Evolutionary conservation across 2,113 vertebrate genomes (phyloP), one percentile per base, ranked within the genome.

Genomic region (Siniperca chuatsi): DNA sequence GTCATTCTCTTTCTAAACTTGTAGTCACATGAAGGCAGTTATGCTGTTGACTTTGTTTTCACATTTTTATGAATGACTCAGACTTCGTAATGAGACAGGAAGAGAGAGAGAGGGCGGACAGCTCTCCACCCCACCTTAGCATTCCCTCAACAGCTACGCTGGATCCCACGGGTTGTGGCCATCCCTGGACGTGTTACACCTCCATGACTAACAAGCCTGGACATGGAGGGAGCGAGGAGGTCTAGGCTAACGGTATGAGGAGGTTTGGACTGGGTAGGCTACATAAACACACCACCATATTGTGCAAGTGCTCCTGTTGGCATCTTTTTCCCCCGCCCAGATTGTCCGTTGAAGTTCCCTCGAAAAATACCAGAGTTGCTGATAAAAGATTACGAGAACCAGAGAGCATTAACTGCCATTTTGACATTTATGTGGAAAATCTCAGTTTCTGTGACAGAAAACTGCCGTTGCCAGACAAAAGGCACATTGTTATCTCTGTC

Each of bases 11-110:
- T 15, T 44, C 57, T 74, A 72, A 62, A 84, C 90, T 73, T 93
- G 92, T 86, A 76, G 76, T 80, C 89, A 91, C 91, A 91, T 61
- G 89, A 90, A 84, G 57, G 25, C 77, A 13, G 67, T 67, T 79
- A 16, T 35, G 76, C 37, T 78, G 87, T 83, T 76, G 75, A 90
- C 88, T 90, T 90, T 89, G 90, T 92, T 87, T 91, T 84, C 65
- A 88, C 83, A 83, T 86, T 89, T 90, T 86, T 85, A 83, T 91
- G 90, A 92, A 89, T 93, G 91, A 94, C 44, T 93, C 93, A 94
- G 76, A 81, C 13, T 33, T 70, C 48, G 15, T 60, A 67, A 84
- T 74, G 46, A 77, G 55, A 86, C 69, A 69, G 66, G 29, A 6
- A 68, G 48, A 15, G 6, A 46, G 20, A 58, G 73, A 48, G 64